A percentile compares a stretch with the other conserved stretches of the same genome.
Evolutionary conservation across 2,797 vertebrate genomes (phyloP).

Genomic region (Carapus acus): DNA sequence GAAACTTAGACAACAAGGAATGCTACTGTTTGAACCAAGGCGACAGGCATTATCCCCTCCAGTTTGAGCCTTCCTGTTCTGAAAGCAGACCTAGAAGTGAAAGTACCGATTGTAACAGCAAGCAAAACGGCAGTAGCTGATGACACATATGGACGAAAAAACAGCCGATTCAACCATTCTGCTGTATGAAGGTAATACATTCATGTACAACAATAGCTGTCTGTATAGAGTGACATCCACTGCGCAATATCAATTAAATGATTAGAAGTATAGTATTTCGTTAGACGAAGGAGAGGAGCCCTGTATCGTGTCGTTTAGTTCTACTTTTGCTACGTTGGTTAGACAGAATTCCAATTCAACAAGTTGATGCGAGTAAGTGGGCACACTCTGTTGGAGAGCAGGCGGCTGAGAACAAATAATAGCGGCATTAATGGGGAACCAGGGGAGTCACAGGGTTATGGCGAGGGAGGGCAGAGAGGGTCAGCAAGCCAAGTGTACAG

Average conservation of each 20-base stretch:
- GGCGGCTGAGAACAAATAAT: conserved; percentile 35
- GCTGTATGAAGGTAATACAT: conserved; percentile 37
- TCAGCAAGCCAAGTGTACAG: conserved; percentile 49
- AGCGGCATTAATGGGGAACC: conserved; percentile 51
- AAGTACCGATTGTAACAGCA: conserved; percentile 42
- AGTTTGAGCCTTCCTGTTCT: conserved; percentile 25
- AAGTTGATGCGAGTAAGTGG: conserved; percentile 24
- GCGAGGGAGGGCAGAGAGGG: conserved; percentile 38
- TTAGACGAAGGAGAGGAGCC: conserved; percentile 9
- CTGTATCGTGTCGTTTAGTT: conserved; percentile 18
- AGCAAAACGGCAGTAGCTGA: conserved; percentile 26
- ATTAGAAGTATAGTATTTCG: neutral
- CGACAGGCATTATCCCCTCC: conserved; percentile 23
- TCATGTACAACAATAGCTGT: neutral
- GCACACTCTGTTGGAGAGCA: conserved; percentile 26
- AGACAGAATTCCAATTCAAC: conserved; percentile 10
- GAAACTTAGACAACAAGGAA: conserved; percentile 57
- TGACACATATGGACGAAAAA: conserved; percentile 6
- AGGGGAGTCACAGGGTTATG: conserved; percentile 61
- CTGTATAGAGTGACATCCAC: neutral
- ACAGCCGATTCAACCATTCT: conserved; percentile 4
- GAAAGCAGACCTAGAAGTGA: conserved; percentile 60
- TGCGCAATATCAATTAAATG: neutral
- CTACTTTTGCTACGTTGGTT: conserved; percentile 21
- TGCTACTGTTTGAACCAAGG: conserved; percentile 40